These are phyloP conservation scores for Oxygymnocypris stewartii DNA, from an alignment of 2,113 vertebrate species.

Conservation along the genomic window DNA sequence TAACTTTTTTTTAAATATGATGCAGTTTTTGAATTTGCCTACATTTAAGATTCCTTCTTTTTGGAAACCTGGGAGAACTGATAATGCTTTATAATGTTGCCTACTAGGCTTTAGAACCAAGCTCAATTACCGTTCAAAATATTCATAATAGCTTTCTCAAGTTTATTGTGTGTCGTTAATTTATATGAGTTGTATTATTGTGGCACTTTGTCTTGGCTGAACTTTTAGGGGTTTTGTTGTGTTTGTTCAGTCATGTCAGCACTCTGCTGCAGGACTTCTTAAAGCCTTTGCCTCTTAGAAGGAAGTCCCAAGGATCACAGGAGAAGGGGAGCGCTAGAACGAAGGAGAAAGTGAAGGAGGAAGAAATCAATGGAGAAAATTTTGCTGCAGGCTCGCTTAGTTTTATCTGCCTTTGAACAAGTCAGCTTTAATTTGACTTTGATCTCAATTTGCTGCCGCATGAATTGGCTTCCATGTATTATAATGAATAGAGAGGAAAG, in stretches of 20 bases:
- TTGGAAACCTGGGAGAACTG: not conserved
- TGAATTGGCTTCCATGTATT: conserved; percentile 70
- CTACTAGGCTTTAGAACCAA: not conserved
- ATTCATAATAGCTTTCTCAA: not conserved
- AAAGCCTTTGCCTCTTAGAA: conserved; percentile 59
- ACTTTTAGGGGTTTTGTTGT: not conserved
- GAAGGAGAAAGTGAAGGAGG: conserved; percentile 63
- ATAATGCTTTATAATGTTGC: not conserved
- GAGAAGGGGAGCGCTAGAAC: conserved; percentile 12
- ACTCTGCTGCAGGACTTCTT: conserved; percentile 52
- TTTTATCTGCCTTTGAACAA: conserved; percentile 81
- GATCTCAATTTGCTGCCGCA: conserved; percentile 81
- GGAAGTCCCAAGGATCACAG: conserved; percentile 35
- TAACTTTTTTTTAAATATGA: not conserved
- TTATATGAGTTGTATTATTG: not conserved
- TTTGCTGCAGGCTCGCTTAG: conserved; percentile 77
- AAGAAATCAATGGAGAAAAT: conserved; percentile 80
- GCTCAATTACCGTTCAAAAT: not conserved
- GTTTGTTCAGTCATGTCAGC: conserved; percentile 31
- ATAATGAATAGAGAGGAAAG: conserved; percentile 69
- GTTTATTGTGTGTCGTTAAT: not conserved
- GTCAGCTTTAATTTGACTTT: conserved; percentile 84
- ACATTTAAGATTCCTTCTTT: not conserved
- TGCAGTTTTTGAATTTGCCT: not conserved
- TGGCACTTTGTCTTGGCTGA: not conserved